These are phyloP conservation scores for Hofmannophila pseudospretella DNA, from an alignment of 2,888 invertebrate genomes.

Conservation along the genomic window DNA sequence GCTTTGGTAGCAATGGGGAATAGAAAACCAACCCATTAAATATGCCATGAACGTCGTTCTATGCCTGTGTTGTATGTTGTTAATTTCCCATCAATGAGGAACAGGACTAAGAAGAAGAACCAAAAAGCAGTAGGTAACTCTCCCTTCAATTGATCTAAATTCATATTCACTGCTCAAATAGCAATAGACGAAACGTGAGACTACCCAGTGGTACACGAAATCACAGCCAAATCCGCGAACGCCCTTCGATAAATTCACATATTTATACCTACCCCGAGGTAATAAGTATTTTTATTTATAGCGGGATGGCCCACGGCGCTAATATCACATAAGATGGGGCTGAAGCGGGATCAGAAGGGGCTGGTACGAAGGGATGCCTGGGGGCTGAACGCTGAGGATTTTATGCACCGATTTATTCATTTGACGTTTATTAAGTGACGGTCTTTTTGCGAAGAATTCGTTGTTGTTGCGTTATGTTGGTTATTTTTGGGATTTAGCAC, in stretches of 20 bases:
- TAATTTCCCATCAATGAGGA: no score
- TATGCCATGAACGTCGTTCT: no score
- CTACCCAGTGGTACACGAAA: not conserved
- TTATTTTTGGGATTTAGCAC: slow-evolving; percentile 4
- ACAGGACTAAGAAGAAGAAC: no score
- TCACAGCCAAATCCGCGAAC: slow-evolving; percentile 3
- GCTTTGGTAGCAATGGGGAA: no score
- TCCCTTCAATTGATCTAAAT: not conserved
- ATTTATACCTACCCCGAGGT: slow-evolving; percentile 52
- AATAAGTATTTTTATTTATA: slow-evolving; percentile 71
- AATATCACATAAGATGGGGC: slow-evolving; percentile 62
- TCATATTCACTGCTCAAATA: not conserved
- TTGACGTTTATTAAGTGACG: slow-evolving; percentile 57
- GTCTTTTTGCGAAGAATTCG: slow-evolving; percentile 37
- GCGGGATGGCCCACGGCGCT: slow-evolving; percentile 62
- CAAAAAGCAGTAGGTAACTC: no score
- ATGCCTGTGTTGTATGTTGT: no score
- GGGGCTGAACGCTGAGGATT: slow-evolving; percentile 41
- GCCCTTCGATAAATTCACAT: slow-evolving; percentile 41
- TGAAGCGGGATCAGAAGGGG: slow-evolving; percentile 40
- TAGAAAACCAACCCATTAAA: no score
- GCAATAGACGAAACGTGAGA: not conserved
- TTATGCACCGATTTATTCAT: slow-evolving; percentile 51
- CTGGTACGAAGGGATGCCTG: slow-evolving; percentile 34
- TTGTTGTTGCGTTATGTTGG: slow-evolving; percentile 28